Conservation (phyloP, 2,113 vertebrate genomes). For the Ctenomys sociabilis region DNA sequence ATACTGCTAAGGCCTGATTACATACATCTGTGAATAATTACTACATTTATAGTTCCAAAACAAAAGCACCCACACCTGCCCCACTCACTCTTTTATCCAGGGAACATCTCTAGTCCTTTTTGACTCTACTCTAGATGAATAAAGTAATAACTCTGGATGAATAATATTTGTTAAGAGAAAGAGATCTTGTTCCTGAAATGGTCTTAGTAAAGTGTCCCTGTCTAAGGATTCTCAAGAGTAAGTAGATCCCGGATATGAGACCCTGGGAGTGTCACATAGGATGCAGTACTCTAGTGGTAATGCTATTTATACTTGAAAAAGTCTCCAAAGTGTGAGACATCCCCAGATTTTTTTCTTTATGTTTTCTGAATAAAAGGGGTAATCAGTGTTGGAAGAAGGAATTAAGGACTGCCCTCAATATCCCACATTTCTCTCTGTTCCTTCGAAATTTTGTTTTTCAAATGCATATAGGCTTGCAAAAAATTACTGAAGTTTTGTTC, state of each 20-base stretch:
- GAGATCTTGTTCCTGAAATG: not conserved
- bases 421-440: not conserved
- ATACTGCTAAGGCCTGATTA: no score
- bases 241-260: not conserved
- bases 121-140: not conserved
- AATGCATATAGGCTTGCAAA: not conserved
- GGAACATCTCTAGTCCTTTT: not conserved
- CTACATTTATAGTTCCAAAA: not conserved
- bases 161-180: not conserved
- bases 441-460: not conserved
- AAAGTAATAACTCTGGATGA: not conserved
- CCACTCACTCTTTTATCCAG: not conserved
- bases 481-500: not conserved
- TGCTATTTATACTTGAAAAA: not conserved
- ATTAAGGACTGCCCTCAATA: accelerated
- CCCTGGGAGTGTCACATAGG: not conserved
- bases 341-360: not conserved
- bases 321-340: not conserved
- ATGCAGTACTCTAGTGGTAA: not conserved
- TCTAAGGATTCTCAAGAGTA: not conserved
- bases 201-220: not conserved
- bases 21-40: no score
- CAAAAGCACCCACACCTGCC: not conserved
- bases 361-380: not conserved
- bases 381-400: not conserved